Evolutionary conservation across 2,113 vertebrate genomes (phyloP).

Genomic region (Abramis brama): DNA sequence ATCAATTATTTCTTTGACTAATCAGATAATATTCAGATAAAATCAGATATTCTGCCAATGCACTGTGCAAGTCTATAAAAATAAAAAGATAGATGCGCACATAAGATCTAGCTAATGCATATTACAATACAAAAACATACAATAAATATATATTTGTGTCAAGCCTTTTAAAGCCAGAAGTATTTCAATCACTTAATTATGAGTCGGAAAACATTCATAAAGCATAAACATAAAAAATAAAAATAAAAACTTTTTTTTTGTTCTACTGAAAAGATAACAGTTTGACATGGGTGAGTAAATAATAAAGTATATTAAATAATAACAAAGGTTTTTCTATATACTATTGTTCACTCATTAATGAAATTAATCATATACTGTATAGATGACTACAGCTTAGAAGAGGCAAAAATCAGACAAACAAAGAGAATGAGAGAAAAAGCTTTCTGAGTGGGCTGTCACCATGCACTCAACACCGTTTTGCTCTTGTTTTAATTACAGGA

Average conservation of each 20-base stretch:
- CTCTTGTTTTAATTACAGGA: slow-evolving; percentile 21
- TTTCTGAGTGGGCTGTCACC: slow-evolving; percentile 7
- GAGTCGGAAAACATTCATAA: too few species aligned
- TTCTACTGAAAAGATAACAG: neutral
- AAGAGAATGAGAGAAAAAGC: slow-evolving; percentile 2
- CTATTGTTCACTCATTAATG: neutral
- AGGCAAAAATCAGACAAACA: neutral
- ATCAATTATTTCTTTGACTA: neutral
- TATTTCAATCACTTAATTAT: too few species aligned
- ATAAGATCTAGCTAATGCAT: neutral
- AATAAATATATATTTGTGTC: neutral
- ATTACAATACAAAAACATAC: neutral
- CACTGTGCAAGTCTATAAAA: neutral
- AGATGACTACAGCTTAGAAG: neutral
- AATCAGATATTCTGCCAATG: neutral
- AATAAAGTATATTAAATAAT: too few species aligned
- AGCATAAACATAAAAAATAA: neutral
- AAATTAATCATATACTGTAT: neutral
- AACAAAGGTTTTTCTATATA: neutral
- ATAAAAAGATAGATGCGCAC: neutral
- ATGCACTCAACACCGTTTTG: slow-evolving; percentile 12
- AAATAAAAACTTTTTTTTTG: neutral
- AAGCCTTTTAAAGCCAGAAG: too few species aligned
- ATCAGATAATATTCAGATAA: neutral
- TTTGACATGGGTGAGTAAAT: too few species aligned